These are phyloP conservation scores for Leptinotarsa juncta DNA, from an alignment of 2,888 invertebrate genomes.

Conservation along the genomic window DNA sequence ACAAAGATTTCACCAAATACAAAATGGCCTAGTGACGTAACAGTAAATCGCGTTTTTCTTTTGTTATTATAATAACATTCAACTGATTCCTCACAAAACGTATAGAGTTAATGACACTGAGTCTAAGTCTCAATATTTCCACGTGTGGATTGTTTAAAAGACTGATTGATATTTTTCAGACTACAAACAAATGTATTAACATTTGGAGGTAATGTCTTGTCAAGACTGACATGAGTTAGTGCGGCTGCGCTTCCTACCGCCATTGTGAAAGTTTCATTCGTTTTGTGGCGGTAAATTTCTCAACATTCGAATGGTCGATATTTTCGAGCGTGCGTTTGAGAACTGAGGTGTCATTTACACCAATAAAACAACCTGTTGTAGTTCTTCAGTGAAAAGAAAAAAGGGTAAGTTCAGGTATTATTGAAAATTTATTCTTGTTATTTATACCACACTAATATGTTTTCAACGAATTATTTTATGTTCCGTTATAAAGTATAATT, in stretches of 20 bases:
- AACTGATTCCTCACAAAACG: slow-evolving; percentile 42
- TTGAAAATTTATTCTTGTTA: too few species aligned
- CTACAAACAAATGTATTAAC: slow-evolving; percentile 56
- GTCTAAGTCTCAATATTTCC: slow-evolving; percentile 44
- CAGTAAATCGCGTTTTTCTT: slow-evolving; percentile 59
- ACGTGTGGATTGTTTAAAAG: slow-evolving; percentile 49
- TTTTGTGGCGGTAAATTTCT: slow-evolving; percentile 59
- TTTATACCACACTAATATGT: too few species aligned
- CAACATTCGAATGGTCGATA: slow-evolving; percentile 58
- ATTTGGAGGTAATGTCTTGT: slow-evolving; percentile 54
- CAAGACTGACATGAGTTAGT: slow-evolving; percentile 48
- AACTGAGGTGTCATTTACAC: slow-evolving; percentile 10
- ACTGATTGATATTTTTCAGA: slow-evolving; percentile 52
- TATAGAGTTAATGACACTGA: slow-evolving; percentile 43
- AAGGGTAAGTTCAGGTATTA: slow-evolving; percentile 15
- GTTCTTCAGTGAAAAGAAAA: background rate
- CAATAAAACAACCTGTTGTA: slow-evolving; percentile 41
- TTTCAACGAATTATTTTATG: too few species aligned
- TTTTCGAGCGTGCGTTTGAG: slow-evolving; percentile 53
- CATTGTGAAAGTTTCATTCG: slow-evolving; percentile 47
- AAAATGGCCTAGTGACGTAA: slow-evolving; percentile 67
- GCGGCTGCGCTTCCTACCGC: slow-evolving; percentile 39
- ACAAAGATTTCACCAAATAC: slow-evolving; percentile 60
- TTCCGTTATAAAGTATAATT: too few species aligned
- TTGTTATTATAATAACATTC: slow-evolving; percentile 49